Conservation (phyloP, 2,113 vertebrate genomes). For the Dicrurus megarhynchus region DNA sequence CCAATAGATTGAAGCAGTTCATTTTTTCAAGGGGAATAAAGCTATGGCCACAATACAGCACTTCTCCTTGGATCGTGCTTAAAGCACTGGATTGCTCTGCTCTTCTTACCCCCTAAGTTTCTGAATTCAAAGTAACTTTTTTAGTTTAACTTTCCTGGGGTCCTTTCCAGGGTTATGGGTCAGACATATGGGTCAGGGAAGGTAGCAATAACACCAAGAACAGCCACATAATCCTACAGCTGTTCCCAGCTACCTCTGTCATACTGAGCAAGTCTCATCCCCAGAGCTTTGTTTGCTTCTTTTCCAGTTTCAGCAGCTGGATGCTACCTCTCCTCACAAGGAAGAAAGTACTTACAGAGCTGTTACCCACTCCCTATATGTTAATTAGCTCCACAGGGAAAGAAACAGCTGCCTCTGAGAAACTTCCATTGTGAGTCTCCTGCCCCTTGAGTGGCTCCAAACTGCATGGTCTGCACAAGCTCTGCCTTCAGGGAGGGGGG, state of each 20-base stretch:
- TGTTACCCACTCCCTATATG: not conserved
- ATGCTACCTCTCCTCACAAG: not conserved
- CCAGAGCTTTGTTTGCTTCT: not conserved
- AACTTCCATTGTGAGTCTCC: not conserved
- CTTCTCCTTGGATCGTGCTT: not conserved
- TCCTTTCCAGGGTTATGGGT: not conserved
- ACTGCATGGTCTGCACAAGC: not conserved
- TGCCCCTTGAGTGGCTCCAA: not conserved
- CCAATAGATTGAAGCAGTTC: not conserved
- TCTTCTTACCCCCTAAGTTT: not conserved
- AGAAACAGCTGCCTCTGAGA: not conserved
- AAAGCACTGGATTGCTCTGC: not conserved
- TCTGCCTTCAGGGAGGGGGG: not conserved
- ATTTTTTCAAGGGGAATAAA: not conserved
- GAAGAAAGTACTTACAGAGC: not conserved
- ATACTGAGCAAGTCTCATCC: not conserved
- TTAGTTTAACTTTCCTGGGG: not conserved
- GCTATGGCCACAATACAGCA: not conserved
- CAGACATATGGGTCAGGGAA: not conserved
- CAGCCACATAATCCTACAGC: not conserved
- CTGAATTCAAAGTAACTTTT: not conserved
- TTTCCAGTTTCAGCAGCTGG: not conserved
- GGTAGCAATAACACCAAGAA: not conserved
- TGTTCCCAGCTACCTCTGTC: not conserved
- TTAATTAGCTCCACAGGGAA: not conserved